Conservation (phyloP, 2,113 vertebrate genomes). For the Oxygymnocypris stewartii region DNA sequence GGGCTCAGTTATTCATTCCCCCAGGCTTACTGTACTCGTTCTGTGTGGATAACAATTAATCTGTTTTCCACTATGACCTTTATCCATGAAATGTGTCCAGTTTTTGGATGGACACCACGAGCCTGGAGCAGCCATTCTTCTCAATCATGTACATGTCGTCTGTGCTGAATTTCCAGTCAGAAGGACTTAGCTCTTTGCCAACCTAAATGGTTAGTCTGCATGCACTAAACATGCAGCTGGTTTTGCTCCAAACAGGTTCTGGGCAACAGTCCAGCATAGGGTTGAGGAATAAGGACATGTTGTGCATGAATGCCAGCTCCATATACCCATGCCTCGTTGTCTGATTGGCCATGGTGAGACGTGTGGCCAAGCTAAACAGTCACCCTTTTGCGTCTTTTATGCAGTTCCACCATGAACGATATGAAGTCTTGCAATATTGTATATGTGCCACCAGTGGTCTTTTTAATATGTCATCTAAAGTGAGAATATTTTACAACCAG, state of each 20-base stretch:
- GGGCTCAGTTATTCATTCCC: not conserved
- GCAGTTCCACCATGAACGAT: not conserved
- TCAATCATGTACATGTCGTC: slow-evolving; percentile 70
- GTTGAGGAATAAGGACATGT: slow-evolving; percentile 24
- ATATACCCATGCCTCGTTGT: slow-evolving; percentile 64
- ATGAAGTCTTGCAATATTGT: not conserved
- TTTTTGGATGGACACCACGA: not conserved
- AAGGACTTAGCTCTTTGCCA: slow-evolving; percentile 65
- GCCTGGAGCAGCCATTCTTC: slow-evolving; percentile 58
- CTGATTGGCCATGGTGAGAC: slow-evolving; percentile 50
- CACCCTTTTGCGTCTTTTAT: slow-evolving; percentile 21
- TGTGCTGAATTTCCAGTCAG: slow-evolving; percentile 29
- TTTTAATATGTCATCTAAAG: not conserved
- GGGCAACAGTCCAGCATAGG: slow-evolving; percentile 66
- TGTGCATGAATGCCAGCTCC: slow-evolving; percentile 57
- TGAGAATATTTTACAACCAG: not conserved
- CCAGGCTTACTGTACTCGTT: not conserved
- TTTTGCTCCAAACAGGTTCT: slow-evolving; percentile 65
- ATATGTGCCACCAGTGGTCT: not conserved
- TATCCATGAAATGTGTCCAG: not conserved
- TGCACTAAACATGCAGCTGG: slow-evolving; percentile 69
- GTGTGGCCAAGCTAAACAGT: slow-evolving; percentile 65
- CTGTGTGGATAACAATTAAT: not conserved
- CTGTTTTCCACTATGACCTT: not conserved
- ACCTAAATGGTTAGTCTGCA: slow-evolving; percentile 69